A percentile compares a stretch with the other conserved stretches of the same genome.
phyloP scores from a whole-genome alignment of 2,888 invertebrate genomes.

The Cosmia trapezina region DNA sequence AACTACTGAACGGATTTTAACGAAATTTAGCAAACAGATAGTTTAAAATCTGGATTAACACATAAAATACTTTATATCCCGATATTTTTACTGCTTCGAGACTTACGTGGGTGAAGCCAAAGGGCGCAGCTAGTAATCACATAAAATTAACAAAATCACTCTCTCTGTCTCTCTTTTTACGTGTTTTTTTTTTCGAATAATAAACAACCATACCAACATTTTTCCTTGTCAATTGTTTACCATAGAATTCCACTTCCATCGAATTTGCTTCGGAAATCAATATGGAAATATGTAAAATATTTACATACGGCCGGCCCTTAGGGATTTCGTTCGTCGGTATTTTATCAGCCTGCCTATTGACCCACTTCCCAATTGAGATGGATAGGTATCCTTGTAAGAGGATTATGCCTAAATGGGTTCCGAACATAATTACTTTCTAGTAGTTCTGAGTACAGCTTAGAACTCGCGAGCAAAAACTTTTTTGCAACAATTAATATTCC shows the following conservation, averaged over 20 bases:
- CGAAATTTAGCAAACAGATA: no score
- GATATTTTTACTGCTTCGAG: no score
- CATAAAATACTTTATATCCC: no score
- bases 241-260: slow-evolving; percentile 50
- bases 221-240: slow-evolving; percentile 61
- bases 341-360: slow-evolving; percentile 45
- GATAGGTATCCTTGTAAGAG: slow-evolving; percentile 19
- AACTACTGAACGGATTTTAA: no score
- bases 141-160: slow-evolving; percentile 7
- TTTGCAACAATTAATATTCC: no score
- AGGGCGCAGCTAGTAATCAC: background rate
- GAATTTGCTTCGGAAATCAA: slow-evolving; percentile 57
- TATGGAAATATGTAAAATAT: slow-evolving; percentile 62
- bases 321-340: slow-evolving; percentile 41
- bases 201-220: slow-evolving; percentile 38
- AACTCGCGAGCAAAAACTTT: no score
- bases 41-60: no score
- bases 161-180: slow-evolving; percentile 5
- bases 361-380: slow-evolving; percentile 46
- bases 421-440: slow-evolving; percentile 19
- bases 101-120: no score
- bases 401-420: background rate
- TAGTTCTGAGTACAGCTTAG: no score
- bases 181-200: slow-evolving; percentile 19
- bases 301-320: slow-evolving; percentile 50